Conservation (phyloP, 1,140 invertebrate genomes). For the Oncopodura yosiiana region DNA sequence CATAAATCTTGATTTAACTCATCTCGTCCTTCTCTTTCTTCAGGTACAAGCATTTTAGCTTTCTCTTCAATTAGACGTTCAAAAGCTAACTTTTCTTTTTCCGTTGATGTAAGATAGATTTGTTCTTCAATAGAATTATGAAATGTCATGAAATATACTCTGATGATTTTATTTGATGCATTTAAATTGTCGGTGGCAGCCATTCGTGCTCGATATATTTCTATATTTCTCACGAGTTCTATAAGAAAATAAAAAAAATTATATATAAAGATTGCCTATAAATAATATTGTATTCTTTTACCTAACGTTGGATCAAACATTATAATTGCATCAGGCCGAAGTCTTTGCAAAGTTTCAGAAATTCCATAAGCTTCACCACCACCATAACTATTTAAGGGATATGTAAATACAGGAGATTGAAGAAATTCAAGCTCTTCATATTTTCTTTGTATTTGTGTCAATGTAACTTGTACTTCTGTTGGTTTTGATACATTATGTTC, state of each 20-base stretch:
- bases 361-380: conserved; percentile 57
- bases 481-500: conserved; percentile 22
- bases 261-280: background rate
- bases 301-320: conserved; percentile 89
- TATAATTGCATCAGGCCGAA: conserved; percentile 72
- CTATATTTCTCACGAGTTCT: conserved; percentile 37
- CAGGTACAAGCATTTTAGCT: conserved; percentile 75
- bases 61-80: conserved; percentile 84
- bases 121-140: conserved; percentile 89
- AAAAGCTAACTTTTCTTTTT: conserved; percentile 88
- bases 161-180: conserved; percentile 46
- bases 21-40: conserved; percentile 77
- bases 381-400: conserved; percentile 57
- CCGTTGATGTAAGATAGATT: conserved; percentile 77
- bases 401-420: conserved; percentile 54
- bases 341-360: conserved; percentile 52
- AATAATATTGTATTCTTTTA: conserved; percentile 46
- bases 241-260: conserved; percentile 13
- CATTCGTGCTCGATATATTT: conserved; percentile 56
- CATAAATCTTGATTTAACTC: conserved; percentile 58
- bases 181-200: too few species aligned
- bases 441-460: conserved; percentile 38
- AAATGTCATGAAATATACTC: conserved; percentile 83
- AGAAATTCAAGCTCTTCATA: conserved; percentile 38
- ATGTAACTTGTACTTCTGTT: conserved; percentile 35